A percentile compares a stretch with the other conserved stretches of the same genome.
These are phyloP conservation scores for Alviniconcha marisindica DNA, from an alignment of 1,140 invertebrate genomes.

Conservation along the genomic window DNA sequence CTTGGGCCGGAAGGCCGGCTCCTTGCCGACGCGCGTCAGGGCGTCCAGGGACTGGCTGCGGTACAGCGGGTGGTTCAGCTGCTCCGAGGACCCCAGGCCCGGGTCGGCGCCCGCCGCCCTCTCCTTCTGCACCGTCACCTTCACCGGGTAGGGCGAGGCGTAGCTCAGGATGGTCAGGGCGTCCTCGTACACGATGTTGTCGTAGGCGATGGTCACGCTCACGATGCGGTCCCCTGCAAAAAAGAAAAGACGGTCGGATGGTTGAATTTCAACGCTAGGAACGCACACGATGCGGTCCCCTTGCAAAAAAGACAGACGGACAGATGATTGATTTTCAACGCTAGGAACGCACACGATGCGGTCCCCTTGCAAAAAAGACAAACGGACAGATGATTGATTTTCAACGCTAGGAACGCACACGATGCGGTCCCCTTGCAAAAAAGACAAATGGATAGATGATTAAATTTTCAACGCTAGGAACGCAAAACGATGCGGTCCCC, in stretches of 20 bases:
- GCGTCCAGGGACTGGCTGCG: constrained; percentile 84
- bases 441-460: too few species aligned
- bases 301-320: too few species aligned
- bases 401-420: too few species aligned
- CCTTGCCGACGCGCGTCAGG: constrained; percentile 62
- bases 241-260: constrained; percentile 31
- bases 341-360: too few species aligned
- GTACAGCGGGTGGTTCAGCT: constrained; percentile 80
- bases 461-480: too few species aligned
- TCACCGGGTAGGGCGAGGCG: constrained; percentile 92
- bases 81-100: constrained; percentile 45
- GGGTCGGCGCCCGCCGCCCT: constrained; percentile 14
- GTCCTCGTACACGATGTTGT: constrained; percentile 93
- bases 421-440: too few species aligned
- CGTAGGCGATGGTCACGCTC: constrained; percentile 89
- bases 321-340: too few species aligned
- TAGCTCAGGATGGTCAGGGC: constrained; percentile 92
- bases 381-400: too few species aligned
- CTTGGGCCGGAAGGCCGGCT: constrained; percentile 53
- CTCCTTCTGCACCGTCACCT: constrained; percentile 65
- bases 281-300: too few species aligned
- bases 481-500: too few species aligned
- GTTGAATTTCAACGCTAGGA: too few species aligned
- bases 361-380: too few species aligned
- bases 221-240: constrained; percentile 89